Conservation (phyloP, 2,888 invertebrate genomes). For the Xanthia icteritia region DNA sequence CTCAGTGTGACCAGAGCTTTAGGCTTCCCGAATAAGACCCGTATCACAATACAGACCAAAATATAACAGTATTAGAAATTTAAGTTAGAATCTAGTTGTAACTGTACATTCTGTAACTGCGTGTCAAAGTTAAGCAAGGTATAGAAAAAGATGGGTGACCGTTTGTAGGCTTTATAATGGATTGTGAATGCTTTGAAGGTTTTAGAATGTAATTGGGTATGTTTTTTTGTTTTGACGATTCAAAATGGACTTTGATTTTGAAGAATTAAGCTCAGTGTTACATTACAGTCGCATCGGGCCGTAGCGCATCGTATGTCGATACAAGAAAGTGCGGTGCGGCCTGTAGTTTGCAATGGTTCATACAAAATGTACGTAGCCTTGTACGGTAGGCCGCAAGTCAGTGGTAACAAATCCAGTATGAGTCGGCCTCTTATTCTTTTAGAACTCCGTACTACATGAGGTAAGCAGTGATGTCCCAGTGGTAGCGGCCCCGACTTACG, state of each 20-base stretch:
- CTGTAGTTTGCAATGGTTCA: too few species aligned
- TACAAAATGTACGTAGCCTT: too few species aligned
- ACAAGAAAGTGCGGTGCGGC: background rate
- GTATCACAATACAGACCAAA: conserved; percentile 67
- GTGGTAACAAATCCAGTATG: too few species aligned
- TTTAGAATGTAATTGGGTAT: background rate
- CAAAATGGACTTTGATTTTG: conserved; percentile 5
- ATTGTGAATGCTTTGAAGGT: conserved; percentile 28
- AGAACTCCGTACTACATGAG: too few species aligned
- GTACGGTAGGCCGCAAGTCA: too few species aligned
- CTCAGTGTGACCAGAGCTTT: background rate
- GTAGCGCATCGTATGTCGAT: background rate
- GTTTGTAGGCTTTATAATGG: conserved; percentile 38
- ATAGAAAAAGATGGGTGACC: conserved; percentile 45
- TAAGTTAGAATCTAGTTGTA: conserved; percentile 52
- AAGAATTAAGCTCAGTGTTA: background rate
- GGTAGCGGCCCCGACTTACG: too few species aligned
- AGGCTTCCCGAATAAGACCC: conserved; percentile 34
- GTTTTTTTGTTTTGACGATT: background rate
- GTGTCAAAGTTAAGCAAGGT: conserved; percentile 61
- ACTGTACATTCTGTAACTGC: conserved; percentile 57
- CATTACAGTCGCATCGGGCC: background rate
- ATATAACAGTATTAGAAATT: conserved; percentile 59
- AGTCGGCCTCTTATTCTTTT: too few species aligned
- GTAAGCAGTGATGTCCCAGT: too few species aligned